Evolutionary conservation across 2,888 invertebrate genomes (phyloP), one percentile per base, ranked within the genome.

Genomic region (Stenurella melanura): DNA sequence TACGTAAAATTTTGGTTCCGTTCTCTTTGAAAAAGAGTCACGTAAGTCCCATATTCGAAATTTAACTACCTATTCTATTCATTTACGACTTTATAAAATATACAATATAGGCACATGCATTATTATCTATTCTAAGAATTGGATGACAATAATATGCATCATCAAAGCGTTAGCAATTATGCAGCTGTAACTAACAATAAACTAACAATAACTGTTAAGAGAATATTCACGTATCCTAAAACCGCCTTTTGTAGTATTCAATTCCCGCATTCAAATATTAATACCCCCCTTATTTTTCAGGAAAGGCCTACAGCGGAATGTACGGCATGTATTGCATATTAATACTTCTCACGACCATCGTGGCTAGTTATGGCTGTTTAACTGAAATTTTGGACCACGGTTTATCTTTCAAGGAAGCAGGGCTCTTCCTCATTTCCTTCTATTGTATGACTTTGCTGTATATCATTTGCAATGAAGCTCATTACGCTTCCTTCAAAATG

Each of bases 381-480:
- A 93, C 94, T 10, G 94, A 95, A 87, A 94, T 94, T 83, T 87
- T 94, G 67, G 94, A 95, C 83, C 93, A 93, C 76, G 94, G 94
- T 0, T 90, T 94, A 21, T 94, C 94, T 30, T 93, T 93, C 84
- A 94, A 94, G 83, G 94, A 94, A 86, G 91, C 93, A 83, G 94
- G 94, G 0, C 89, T 95, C 26, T 93, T 94, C 80, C 92, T 95
- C 64, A 94, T 95, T 67, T 92, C 94, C 1, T 92, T 93, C 63
- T 95, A 95, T 83, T 94, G 93, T 87, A 93, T 94, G 93, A 91
- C 93, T 2, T 88, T 94, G 63, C 89, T 95, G 38, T 95, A 91
- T 84, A 93, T 94, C 77, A 94, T 95, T 80, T 94, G 94, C 87
- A 95, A 95, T 85, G 94, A 94, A 84, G 94, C 94, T 92, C 94